Evolutionary conservation across 1,140 invertebrate species (phyloP).

Genomic region (Megathymus violae): DNA sequence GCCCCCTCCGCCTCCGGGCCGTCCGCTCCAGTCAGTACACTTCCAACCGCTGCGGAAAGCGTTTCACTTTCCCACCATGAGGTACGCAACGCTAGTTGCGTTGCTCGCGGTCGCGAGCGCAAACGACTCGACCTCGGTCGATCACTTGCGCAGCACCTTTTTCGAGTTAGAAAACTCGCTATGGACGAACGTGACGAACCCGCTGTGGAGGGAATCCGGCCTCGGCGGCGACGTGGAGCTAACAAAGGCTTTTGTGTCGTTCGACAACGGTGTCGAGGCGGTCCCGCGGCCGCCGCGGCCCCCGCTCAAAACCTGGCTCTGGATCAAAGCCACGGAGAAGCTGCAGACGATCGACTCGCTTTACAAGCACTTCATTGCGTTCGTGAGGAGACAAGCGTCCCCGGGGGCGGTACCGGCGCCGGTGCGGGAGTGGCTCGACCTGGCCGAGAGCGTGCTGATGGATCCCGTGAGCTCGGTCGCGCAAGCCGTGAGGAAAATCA

Average conservation of each 20-base stretch:
- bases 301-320: slow-evolving; percentile 83
- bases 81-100: slow-evolving; percentile 61
- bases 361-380: slow-evolving; percentile 85
- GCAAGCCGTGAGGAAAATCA: slow-evolving; percentile 77
- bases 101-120: slow-evolving; percentile 57
- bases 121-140: slow-evolving; percentile 70
- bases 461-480: slow-evolving; percentile 84
- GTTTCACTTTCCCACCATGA: slow-evolving; percentile 57
- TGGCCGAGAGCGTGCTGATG: slow-evolving; percentile 85
- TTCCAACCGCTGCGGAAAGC: slow-evolving; percentile 51
- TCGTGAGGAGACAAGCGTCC: slow-evolving; percentile 81
- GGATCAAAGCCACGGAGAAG: slow-evolving; percentile 82
- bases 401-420: slow-evolving; percentile 76
- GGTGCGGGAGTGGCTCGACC: slow-evolving; percentile 84
- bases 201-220: slow-evolving; percentile 69
- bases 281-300: slow-evolving; percentile 69
- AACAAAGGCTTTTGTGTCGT: slow-evolving; percentile 83
- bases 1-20: slow-evolving; percentile 39
- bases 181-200: slow-evolving; percentile 78
- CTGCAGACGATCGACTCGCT: slow-evolving; percentile 83
- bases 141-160: slow-evolving; percentile 84
- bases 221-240: slow-evolving; percentile 81
- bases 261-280: slow-evolving; percentile 80
- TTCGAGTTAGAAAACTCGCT: slow-evolving; percentile 79
- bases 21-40: slow-evolving; percentile 59